Evolutionary conservation across 2,888 invertebrate genomes (phyloP).

Genomic region (Drosophila diplacantha): DNA sequence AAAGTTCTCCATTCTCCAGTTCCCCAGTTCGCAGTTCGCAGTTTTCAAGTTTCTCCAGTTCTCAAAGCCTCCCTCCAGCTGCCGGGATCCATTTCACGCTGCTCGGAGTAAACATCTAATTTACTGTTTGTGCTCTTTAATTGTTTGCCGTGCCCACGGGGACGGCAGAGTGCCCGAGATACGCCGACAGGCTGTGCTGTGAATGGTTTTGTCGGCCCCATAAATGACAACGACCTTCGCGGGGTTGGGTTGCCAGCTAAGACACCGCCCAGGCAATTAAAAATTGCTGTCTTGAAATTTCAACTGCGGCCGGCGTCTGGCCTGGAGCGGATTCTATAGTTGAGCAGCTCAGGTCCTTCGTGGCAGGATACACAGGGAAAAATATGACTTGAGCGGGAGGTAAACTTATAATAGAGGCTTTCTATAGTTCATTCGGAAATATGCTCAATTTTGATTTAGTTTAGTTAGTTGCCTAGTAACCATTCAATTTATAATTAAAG

Average conservation of each 20-base stretch:
- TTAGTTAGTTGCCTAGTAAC: neutral
- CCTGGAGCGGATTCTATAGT: conserved; percentile 36
- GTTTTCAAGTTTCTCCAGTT: conserved; percentile 1
- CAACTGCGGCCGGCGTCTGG: conserved; percentile 48
- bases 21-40: neutral
- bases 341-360: conserved; percentile 18
- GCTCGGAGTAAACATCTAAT: conserved; percentile 43
- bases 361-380: conserved; percentile 7
- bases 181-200: conserved; percentile 25
- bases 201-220: conserved; percentile 41
- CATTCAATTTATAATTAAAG: neutral
- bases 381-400: neutral
- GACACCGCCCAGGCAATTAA: conserved; percentile 52
- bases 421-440: neutral
- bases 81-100: conserved; percentile 27
- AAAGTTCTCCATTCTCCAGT: neutral
- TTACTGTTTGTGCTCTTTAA: conserved; percentile 48
- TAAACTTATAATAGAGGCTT: neutral
- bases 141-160: conserved; percentile 39
- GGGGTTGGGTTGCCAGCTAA: conserved; percentile 7
- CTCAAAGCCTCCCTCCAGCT: neutral
- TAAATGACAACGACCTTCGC: conserved; percentile 43
- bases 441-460: neutral
- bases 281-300: conserved; percentile 61
- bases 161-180: conserved; percentile 18